These are phyloP conservation scores for Apis laboriosa DNA, from an alignment of 1,140 invertebrate genomes.

Conservation along the genomic window DNA sequence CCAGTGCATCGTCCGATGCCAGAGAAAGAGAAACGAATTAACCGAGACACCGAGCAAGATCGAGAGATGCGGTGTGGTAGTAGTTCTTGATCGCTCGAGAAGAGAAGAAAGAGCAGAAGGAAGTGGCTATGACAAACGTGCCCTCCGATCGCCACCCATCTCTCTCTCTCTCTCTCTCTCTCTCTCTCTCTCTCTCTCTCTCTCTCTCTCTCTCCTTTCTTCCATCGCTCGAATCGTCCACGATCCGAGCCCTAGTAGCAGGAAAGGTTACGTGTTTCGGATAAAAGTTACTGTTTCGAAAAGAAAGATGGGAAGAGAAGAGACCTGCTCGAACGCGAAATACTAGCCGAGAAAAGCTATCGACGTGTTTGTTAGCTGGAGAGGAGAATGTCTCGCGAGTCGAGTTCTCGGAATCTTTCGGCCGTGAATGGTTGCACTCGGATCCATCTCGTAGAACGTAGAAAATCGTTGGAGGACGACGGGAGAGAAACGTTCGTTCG, in stretches of 20 bases:
- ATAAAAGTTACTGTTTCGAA: background rate
- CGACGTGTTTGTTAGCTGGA: constrained; percentile 74
- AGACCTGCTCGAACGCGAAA: constrained; percentile 63
- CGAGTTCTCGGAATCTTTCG: constrained; percentile 75
- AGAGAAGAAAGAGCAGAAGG: background rate
- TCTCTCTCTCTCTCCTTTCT: background rate
- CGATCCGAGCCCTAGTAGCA: too few species aligned
- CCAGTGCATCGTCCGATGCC: constrained; percentile 64
- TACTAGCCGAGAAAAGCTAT: constrained; percentile 74
- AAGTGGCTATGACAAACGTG: constrained; percentile 45
- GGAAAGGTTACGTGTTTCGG: too few species aligned
- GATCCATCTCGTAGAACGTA: background rate
- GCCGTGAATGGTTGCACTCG: constrained; percentile 71
- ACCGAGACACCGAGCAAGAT: constrained; percentile 18
- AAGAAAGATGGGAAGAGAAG: constrained; percentile 8
- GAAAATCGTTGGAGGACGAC: background rate
- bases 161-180: background rate
- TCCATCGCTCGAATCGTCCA: background rate
- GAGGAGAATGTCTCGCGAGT: constrained; percentile 72
- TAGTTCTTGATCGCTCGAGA: background rate
- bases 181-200: background rate
- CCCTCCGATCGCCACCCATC: constrained; percentile 29
- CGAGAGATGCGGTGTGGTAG: background rate
- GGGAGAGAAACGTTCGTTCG: background rate
- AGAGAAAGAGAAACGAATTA: constrained; percentile 51